Evolutionary conservation across 2,888 invertebrate species (phyloP), one percentile per base, ranked within the genome.

Genomic region (Lasioglossum villosulum): DNA sequence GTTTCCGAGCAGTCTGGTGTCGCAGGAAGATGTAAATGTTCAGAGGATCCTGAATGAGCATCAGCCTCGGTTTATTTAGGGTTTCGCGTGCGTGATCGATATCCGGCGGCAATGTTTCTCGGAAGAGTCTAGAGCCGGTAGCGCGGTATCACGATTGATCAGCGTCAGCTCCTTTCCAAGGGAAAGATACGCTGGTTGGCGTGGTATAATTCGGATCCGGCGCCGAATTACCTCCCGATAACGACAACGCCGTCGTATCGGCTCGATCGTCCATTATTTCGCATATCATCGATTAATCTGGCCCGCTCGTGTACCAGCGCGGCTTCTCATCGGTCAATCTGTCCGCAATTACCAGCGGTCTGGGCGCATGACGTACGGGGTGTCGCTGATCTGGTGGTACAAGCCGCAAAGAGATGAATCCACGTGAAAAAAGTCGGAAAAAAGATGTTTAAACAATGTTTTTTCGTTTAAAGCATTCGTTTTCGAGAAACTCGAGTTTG

Each of bases 141-240:
- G 0, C 52, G 59, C 52, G 19, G 71, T 76, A 76, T 86, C 86
- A 59, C 70, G 42, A n/a, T 82, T 71, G 78, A 88, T 73, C 56
- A 34, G 45, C 59, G 59, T 52, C 74, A 19, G 14, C 34, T 34
- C 39, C 63, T 84, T 78, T 68, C 16, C 45, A 42, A 59, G 3
- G 63, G 39, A 30, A 34, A 78, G 75, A 77, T 78, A 81, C 14
- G 72, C 68, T 42, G 48, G 34, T 52, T 30, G 72, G 12, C 37
- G n/a, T 14, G 39, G 70, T 59, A 75, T 45, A 73, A 88, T 66
- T 66, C 19, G 63, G 34, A 63, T 56, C 78, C 63, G 39, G 70
- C 45, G 70, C 27, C 52, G n/a, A 66, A 86, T 70, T 75, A 68
- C 52, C 48, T 42, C 10, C n/a, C 78, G 71, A 75, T 71, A 71